Percentiles rank a stretch among this genome's conserved stretches.
These are phyloP conservation scores for Cerastis rubricosa DNA, from an alignment of 2,888 invertebrate genomes.

Conservation along the genomic window DNA sequence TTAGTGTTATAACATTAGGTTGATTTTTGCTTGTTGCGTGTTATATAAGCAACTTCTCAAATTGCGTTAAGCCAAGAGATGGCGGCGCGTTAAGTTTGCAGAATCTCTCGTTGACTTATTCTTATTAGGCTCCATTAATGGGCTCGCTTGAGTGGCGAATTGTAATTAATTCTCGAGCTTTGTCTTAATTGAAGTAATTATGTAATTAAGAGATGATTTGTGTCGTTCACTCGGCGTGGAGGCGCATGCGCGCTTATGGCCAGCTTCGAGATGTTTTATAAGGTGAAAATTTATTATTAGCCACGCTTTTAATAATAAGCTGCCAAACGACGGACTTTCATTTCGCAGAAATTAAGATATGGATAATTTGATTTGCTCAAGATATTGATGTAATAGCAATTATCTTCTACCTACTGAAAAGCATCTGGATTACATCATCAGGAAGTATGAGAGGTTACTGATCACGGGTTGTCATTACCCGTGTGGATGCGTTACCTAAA, in stretches of 20 bases:
- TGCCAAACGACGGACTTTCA: background rate
- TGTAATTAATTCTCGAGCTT: conserved; percentile 71
- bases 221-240: conserved; percentile 45
- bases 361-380: background rate
- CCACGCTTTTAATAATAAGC: conserved; percentile 16
- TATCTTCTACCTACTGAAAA: background rate
- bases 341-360: background rate
- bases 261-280: conserved; percentile 33
- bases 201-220: conserved; percentile 76
- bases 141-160: conserved; percentile 64
- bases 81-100: conserved; percentile 68
- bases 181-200: conserved; percentile 74
- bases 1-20: conserved; percentile 47
- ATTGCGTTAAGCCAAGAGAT: conserved; percentile 56
- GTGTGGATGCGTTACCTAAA: background rate
- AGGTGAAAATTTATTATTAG: conserved; percentile 42
- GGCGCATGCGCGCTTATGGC: conserved; percentile 38
- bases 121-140: conserved; percentile 70
- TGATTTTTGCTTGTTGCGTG: conserved; percentile 47
- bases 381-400: background rate
- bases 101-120: conserved; percentile 77
- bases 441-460: background rate
- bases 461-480: background rate
- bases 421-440: background rate
- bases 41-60: conserved; percentile 56